Base-by-base conservation (phyloP, 1,140 invertebrate species). In the Lordiphosa stackelbergi region DNA sequence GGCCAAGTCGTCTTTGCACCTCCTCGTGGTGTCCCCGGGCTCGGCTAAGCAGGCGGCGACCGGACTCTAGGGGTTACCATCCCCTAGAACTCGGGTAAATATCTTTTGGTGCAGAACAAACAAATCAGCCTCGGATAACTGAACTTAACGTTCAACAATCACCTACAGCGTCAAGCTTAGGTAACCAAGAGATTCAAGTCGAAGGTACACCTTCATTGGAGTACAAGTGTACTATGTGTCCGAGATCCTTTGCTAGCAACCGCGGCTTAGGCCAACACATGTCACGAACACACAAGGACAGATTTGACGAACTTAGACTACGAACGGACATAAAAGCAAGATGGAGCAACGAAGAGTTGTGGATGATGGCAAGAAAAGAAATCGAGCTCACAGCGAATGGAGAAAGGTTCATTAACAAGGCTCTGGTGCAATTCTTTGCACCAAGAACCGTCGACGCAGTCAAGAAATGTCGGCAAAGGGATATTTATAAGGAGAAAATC, bases 381-480 rank as follows among this genome's bases (percentile, higher is more conserved):
- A 43, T 43, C 10, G 42, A 43, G 4, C 42, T 43, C 19, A 19
- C 16, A 43, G 19, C 42, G 9, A 43, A 43, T 43, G 42, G 19
- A 4, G 19, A 9, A 24, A 43, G 9, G n/a, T 43, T 24, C 16
- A 16, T 28, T 5, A 24, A 43, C 2, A 42, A 42, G 16, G 12
- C n/a, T 12, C 41, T 22, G 9, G 41, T 8, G 16, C 13, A 19
- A 22, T 12, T 16, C 10, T 42, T 42, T 10, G 13, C 41, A 9
- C 7, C 12, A 13, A 3, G 16, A 4, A 42, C 12, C 41, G 41
- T 42, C 41, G 41, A 42, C 41, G 41, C 41, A 2, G 22, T 42
- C 7, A 42, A 42, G 10, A 42, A 42, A 10, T 22, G 41, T 19
- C 41, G 41, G 10, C 41, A 22, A 13, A 42, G 41, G 41, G 41